A percentile compares a stretch with the other conserved stretches of the same genome.
Evolutionary conservation across 2,797 vertebrate species (phyloP).

Genomic region (Aeoliscus strigatus): DNA sequence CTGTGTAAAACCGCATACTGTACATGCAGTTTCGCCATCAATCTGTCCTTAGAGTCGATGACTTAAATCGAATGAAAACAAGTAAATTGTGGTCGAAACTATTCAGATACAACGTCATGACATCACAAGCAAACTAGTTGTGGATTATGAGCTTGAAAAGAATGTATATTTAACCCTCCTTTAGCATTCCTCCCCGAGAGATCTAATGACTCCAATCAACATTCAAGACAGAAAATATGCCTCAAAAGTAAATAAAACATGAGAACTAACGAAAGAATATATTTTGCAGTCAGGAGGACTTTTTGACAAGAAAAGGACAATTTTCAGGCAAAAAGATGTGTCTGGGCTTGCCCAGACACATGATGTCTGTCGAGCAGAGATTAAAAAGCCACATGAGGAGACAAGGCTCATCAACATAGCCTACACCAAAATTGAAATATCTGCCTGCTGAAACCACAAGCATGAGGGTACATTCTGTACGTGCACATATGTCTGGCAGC

Average conservation of each 20-base stretch:
- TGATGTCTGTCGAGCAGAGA: conserved; percentile 43
- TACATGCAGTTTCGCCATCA: conserved; percentile 19
- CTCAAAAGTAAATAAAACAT: neutral
- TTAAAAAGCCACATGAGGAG: conserved; percentile 53
- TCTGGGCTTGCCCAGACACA: conserved; percentile 19
- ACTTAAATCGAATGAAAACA: conserved; percentile 6
- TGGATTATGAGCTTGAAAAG: neutral
- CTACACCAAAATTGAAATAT: conserved; percentile 60
- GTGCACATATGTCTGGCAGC: conserved; percentile 52
- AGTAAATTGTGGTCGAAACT: conserved; percentile 5
- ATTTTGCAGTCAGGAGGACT: neutral
- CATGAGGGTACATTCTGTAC: conserved; percentile 58
- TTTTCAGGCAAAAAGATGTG: conserved; percentile 25
- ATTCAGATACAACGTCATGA: conserved; percentile 11
- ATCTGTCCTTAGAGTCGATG: conserved; percentile 6
- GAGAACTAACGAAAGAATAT: neutral
- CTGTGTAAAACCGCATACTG: conserved; percentile 30
- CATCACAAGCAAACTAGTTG: conserved; percentile 3
- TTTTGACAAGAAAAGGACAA: conserved; percentile 11
- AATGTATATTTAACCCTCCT: conserved; percentile 3
- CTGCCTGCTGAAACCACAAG: conserved; percentile 58
- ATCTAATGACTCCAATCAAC: neutral
- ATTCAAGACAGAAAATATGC: neutral
- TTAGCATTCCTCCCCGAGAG: neutral
- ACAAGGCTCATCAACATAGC: conserved; percentile 57